Evolutionary conservation across 2,797 vertebrate genomes (phyloP).

Genomic region (Perodicticus potto): DNA sequence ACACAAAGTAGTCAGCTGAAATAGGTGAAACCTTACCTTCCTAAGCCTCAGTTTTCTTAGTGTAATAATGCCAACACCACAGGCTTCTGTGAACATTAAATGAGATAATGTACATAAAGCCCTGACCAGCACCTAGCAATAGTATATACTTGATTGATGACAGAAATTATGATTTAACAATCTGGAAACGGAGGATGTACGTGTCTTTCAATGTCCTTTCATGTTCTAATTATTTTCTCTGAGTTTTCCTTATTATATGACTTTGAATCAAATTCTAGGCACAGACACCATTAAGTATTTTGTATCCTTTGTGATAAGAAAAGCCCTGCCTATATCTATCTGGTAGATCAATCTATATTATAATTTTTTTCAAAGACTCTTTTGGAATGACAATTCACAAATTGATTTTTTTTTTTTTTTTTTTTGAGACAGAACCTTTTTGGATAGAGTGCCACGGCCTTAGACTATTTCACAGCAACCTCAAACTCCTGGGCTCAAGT

Average conservation of each 20-base stretch:
- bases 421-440: too few relatives aligned
- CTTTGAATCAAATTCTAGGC: slow-evolving; percentile 42
- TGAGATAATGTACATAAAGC: background rate
- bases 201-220: background rate
- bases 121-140: background rate
- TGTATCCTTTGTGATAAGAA: background rate
- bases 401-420: background rate
- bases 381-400: background rate
- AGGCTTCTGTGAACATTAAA: background rate
- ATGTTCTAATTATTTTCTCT: slow-evolving; percentile 46
- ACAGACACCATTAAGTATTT: slow-evolving; percentile 27
- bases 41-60: background rate
- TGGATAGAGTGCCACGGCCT: too few relatives aligned
- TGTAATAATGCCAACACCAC: background rate
- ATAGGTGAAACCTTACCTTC: background rate
- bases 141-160: background rate
- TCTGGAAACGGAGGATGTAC: background rate
- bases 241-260: slow-evolving; percentile 35
- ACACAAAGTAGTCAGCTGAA: background rate
- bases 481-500: too few relatives aligned
- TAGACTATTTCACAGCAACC: too few relatives aligned
- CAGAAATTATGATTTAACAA: background rate
- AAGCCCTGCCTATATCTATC: background rate
- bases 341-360: background rate
- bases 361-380: slow-evolving; percentile 18